Conservation (phyloP, 2,113 vertebrate genomes). For the Columba livia region DNA sequence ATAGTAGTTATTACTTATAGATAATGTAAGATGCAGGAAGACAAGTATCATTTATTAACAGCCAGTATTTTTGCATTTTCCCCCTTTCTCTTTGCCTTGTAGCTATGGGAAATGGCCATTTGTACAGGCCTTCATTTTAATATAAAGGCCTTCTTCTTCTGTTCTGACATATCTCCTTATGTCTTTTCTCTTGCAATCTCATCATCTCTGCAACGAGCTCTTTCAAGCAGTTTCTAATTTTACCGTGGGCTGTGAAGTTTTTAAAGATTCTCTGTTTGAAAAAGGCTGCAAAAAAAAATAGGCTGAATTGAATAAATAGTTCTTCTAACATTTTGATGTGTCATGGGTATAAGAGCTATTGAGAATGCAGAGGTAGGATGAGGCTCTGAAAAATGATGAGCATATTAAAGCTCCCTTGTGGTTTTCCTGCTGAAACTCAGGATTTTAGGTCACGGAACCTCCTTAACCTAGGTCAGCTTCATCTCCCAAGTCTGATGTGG, state of each 20-base stretch:
- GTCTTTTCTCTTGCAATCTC: conserved; percentile 16
- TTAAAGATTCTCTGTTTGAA: conserved; percentile 34
- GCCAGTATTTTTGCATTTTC: not conserved
- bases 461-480: not conserved
- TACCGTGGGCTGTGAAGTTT: conserved; percentile 49
- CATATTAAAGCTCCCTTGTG: not conserved
- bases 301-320: conserved; percentile 48
- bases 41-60: not conserved
- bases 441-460: not conserved
- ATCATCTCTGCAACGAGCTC: not conserved
- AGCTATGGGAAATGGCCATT: not conserved
- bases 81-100: not conserved
- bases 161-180: not conserved
- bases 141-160: not conserved
- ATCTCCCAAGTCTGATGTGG: accelerated
- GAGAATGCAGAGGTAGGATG: accelerated
- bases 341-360: not conserved
- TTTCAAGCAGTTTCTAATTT: conserved; percentile 61
- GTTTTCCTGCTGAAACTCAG: not conserved
- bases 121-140: not conserved
- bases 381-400: not conserved
- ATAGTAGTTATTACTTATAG: not conserved
- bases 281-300: conserved; percentile 46
- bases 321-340: conserved; percentile 31
- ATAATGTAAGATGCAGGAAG: not conserved